These are phyloP conservation scores for Porites lutea DNA, from an alignment of 64 coral and sea anemone genomes.

Conservation along the genomic window DNA sequence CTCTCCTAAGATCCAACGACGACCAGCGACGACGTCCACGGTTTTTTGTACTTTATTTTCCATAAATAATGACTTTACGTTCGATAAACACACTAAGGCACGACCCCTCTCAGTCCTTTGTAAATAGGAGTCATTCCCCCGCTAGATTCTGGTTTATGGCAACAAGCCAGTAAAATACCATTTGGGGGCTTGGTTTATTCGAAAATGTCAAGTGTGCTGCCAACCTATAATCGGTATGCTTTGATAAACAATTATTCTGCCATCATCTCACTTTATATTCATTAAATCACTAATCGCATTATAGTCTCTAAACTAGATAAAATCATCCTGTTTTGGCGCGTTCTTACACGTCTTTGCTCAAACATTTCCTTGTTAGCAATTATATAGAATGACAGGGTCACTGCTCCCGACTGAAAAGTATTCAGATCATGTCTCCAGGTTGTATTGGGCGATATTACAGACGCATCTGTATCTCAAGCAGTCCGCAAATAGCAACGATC, in stretches of 20 bases:
- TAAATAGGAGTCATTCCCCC: no score
- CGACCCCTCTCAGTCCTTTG: no score
- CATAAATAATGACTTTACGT: no score
- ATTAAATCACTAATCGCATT: constrained; percentile 4
- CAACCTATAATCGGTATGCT: constrained; percentile 11
- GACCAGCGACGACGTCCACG: no score
- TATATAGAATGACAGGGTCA: constrained; percentile 14
- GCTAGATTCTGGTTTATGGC: no score
- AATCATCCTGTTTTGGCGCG: background rate
- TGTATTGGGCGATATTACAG: background rate
- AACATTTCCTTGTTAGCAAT: background rate
- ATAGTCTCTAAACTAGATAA: background rate
- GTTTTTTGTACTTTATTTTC: no score
- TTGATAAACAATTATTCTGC: background rate
- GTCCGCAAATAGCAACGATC: background rate
- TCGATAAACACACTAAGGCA: no score
- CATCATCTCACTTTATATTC: background rate
- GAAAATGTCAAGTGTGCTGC: background rate
- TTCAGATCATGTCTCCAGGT: background rate
- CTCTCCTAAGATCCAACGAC: no score
- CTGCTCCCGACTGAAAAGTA: background rate
- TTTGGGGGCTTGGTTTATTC: constrained; percentile 1
- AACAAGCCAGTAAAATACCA: background rate
- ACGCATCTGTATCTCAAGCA: background rate
- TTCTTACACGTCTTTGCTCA: background rate